Percentiles rank a stretch among this genome's conserved stretches.
Conservation (phyloP, 2,797 vertebrate genomes). For the Falco columbarius region DNA sequence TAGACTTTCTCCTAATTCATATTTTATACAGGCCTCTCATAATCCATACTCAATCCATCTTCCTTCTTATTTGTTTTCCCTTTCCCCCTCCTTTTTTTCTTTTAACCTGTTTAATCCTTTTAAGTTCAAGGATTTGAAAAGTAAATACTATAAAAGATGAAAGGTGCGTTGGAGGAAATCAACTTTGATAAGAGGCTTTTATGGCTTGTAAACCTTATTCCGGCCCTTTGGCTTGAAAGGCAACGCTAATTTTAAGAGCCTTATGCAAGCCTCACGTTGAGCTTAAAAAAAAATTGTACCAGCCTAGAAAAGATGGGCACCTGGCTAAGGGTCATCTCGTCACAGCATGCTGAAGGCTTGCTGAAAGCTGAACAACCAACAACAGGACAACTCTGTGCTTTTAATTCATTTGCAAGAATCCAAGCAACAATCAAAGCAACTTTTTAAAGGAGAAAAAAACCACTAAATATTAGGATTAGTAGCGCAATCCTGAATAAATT, state of each 20-base stretch:
- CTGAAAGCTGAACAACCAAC: not conserved
- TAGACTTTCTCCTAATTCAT: slow-evolving; percentile 52
- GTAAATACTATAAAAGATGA: slow-evolving; percentile 81
- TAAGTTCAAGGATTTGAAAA: slow-evolving; percentile 79
- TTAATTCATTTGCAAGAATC: not conserved
- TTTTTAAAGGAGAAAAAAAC: no score
- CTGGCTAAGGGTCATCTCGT: not conserved
- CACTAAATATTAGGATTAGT: not conserved
- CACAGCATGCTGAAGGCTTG: not conserved
- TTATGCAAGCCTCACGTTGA: slow-evolving; percentile 40
- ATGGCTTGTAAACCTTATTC: slow-evolving; percentile 74
- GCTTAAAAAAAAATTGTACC: not conserved
- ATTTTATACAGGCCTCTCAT: slow-evolving; percentile 36
- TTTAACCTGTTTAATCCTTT: slow-evolving; percentile 74
- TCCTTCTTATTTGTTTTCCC: slow-evolving; percentile 49
- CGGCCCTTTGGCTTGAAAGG: slow-evolving; percentile 73
- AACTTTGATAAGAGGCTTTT: slow-evolving; percentile 75
- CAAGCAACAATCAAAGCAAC: not conserved
- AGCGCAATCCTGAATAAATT: not conserved
- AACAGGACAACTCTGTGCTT: not conserved
- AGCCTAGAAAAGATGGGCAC: not conserved
- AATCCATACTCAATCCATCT: slow-evolving; percentile 64
- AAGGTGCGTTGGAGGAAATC: slow-evolving; percentile 78
- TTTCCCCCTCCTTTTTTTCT: not conserved
- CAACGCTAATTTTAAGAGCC: slow-evolving; percentile 67